phyloP scores from a whole-genome alignment of 2,113 vertebrate genomes.

The Damaliscus lunatus region DNA sequence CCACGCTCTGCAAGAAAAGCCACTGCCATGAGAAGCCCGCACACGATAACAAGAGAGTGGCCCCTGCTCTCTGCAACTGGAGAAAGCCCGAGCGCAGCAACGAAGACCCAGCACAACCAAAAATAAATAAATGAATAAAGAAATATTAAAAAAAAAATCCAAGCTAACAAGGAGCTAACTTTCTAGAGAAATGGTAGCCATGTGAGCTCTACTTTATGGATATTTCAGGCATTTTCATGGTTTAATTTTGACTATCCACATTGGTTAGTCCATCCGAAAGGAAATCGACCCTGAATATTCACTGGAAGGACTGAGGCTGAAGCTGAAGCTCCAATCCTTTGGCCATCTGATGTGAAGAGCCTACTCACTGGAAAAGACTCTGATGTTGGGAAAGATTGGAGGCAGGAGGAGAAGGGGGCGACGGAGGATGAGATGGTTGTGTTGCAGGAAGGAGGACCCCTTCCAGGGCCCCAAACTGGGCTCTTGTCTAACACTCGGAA shows the following conservation, averaged over 20 bases:
- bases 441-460: no score
- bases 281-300: neutral
- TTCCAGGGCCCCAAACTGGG: no score
- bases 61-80: neutral
- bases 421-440: neutral
- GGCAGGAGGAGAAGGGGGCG: neutral
- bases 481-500: no score
- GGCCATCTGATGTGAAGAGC: neutral
- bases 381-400: neutral
- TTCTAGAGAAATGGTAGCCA: neutral
- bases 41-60: accelerated
- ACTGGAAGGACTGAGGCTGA: neutral
- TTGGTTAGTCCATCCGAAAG: neutral
- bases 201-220: neutral
- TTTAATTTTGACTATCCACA: neutral
- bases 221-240: neutral
- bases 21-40: neutral
- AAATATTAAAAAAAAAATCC: neutral
- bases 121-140: neutral
- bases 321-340: neutral
- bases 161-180: neutral
- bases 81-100: neutral
- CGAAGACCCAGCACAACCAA: neutral
- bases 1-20: neutral
- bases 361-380: neutral